Evolutionary conservation across 2,888 invertebrate genomes (phyloP).

Genomic region (Athetis lepigone): DNA sequence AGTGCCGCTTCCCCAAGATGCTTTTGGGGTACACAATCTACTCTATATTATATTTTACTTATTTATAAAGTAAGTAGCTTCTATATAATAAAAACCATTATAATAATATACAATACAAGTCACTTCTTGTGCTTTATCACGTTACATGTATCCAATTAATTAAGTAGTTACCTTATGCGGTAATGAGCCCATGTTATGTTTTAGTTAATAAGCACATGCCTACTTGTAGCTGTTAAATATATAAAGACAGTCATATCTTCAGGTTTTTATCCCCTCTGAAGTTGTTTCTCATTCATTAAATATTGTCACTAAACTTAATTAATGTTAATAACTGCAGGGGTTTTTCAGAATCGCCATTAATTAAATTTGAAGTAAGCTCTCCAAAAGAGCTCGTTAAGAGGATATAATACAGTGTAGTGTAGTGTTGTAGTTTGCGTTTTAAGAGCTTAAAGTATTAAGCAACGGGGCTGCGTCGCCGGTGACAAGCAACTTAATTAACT

Average conservation of each 20-base stretch:
- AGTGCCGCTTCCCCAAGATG: slow-evolving; percentile 70
- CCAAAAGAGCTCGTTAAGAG: slow-evolving; percentile 79
- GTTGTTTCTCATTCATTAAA: slow-evolving; percentile 43
- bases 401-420: slow-evolving; percentile 78
- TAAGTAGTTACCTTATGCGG: slow-evolving; percentile 48
- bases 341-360: slow-evolving; percentile 75
- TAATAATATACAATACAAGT: slow-evolving; percentile 15
- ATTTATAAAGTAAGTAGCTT: background rate
- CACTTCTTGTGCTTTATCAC: slow-evolving; percentile 10
- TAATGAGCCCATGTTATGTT: slow-evolving; percentile 28
- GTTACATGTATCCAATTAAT: slow-evolving; percentile 28
- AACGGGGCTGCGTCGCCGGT: slow-evolving; percentile 76
- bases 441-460: slow-evolving; percentile 85
- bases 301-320: slow-evolving; percentile 61
- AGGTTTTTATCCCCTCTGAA: slow-evolving; percentile 29
- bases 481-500: slow-evolving; percentile 86
- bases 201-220: slow-evolving; percentile 12
- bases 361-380: slow-evolving; percentile 78
- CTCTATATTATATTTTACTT: slow-evolving; percentile 3
- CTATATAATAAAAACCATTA: slow-evolving; percentile 5
- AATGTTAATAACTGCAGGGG: slow-evolving; percentile 57
- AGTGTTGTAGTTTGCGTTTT: slow-evolving; percentile 83
- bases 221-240: slow-evolving; percentile 6
- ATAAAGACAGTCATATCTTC: slow-evolving; percentile 17
- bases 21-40: slow-evolving; percentile 57